Evolutionary conservation across 2,797 vertebrate genomes (phyloP).

Genomic region (Oreochromis grahami): DNA sequence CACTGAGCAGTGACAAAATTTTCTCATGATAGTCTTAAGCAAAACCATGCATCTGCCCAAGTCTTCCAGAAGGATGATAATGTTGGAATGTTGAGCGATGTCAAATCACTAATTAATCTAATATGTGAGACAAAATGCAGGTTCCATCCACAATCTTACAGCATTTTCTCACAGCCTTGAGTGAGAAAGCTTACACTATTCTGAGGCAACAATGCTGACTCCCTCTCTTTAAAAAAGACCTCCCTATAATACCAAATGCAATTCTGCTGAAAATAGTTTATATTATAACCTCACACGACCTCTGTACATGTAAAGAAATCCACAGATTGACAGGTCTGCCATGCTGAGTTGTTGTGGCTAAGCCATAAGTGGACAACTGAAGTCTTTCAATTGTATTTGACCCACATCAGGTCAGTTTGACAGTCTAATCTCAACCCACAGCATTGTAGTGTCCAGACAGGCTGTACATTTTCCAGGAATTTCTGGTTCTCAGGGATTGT

Average conservation of each 20-base stretch:
- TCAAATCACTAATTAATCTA: not conserved
- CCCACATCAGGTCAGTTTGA: constrained; percentile 10
- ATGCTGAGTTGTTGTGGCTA: not conserved
- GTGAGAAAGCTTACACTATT: not conserved
- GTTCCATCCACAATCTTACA: not conserved
- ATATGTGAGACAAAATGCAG: not conserved
- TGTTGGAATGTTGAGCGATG: not conserved
- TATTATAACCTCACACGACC: not conserved
- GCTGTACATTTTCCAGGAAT: constrained; percentile 15
- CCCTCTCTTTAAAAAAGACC: not conserved
- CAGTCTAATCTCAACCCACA: constrained; percentile 3
- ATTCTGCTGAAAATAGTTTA: not conserved
- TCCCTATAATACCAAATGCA: not conserved
- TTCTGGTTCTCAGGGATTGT: constrained; percentile 18
- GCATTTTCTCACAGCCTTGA: not conserved
- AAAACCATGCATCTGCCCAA: not conserved
- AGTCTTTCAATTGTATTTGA: constrained; percentile 32
- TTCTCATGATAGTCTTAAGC: not conserved
- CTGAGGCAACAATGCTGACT: not conserved
- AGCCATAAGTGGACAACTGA: constrained; percentile 4
- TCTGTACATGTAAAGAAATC: not conserved
- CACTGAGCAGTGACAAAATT: not conserved
- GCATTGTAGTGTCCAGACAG: constrained; percentile 5
- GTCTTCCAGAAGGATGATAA: not conserved
- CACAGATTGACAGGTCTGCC: not conserved